These are phyloP conservation scores for Empis stercorea DNA, from an alignment of 2,888 invertebrate species.

Conservation along the genomic window DNA sequence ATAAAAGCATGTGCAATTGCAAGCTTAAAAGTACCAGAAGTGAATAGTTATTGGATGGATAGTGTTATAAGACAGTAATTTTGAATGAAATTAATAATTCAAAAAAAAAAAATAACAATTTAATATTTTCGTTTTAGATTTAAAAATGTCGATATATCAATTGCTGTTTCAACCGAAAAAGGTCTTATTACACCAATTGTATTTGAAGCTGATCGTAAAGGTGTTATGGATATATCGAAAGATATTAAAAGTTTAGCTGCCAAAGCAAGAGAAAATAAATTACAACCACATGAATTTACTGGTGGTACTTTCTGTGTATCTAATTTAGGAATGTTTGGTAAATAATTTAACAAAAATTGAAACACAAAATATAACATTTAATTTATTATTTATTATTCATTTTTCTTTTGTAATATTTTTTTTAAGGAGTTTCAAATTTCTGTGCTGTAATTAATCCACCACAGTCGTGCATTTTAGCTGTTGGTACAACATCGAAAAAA, in stretches of 20 bases:
- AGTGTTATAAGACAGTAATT: constrained; percentile 81
- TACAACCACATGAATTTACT: constrained; percentile 90
- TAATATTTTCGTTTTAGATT: constrained; percentile 42
- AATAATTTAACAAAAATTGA: constrained; percentile 18
- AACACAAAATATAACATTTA: too few species aligned
- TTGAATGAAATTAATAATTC: background rate
- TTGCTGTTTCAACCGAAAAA: constrained; percentile 89
- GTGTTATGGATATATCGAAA: constrained; percentile 68
- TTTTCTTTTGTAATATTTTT: constrained; percentile 1
- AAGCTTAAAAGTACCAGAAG: constrained; percentile 79
- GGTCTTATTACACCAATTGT: constrained; percentile 97
- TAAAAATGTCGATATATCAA: constrained; percentile 85
- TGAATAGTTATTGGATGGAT: constrained; percentile 94
- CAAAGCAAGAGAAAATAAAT: constrained; percentile 77
- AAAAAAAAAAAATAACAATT: background rate
- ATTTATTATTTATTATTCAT: background rate
- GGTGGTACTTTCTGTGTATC: constrained; percentile 92
- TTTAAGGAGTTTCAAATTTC: constrained; percentile 66
- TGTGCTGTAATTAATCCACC: constrained; percentile 94
- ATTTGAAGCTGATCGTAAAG: constrained; percentile 80
- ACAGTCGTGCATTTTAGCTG: constrained; percentile 85
- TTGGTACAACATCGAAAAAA: constrained; percentile 66
- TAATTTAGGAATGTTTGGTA: constrained; percentile 88
- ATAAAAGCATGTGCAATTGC: constrained; percentile 88
- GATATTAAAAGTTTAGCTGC: constrained; percentile 67